A percentile compares a stretch with the other conserved stretches of the same genome.
phyloP scores from a whole-genome alignment of 2,888 invertebrate genomes.

The Machimus atricapillus region DNA sequence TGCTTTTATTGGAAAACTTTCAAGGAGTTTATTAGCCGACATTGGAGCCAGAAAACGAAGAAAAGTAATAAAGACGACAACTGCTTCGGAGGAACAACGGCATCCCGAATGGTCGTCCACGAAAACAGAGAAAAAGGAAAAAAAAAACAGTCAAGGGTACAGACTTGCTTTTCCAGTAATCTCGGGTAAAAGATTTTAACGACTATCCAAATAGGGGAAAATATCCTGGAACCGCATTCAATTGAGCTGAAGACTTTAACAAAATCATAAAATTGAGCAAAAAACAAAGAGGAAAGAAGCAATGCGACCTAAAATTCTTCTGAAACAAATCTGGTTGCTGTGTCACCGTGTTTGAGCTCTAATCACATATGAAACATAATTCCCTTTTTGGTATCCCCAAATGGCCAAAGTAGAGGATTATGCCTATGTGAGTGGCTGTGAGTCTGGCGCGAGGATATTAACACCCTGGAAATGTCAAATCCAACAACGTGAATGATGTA shows the following conservation, averaged over 20 bases:
- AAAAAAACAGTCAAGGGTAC: background rate
- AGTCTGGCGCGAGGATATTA: conserved; percentile 31
- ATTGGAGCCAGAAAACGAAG: background rate
- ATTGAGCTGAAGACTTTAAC: conserved; percentile 36
- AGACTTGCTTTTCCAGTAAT: background rate
- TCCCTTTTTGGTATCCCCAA: conserved; percentile 8
- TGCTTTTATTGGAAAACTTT: conserved; percentile 47
- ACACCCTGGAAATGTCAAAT: conserved; percentile 42
- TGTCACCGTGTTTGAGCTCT: background rate
- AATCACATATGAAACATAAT: conserved; percentile 45
- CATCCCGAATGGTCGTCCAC: background rate
- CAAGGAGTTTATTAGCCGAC: conserved; percentile 43
- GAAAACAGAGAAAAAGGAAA: background rate
- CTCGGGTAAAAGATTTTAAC: background rate
- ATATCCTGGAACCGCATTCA: background rate
- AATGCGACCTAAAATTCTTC: background rate
- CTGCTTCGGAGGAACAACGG: background rate
- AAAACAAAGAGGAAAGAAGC: background rate
- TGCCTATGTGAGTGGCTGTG: background rate
- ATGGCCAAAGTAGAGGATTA: background rate
- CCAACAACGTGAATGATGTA: conserved; percentile 42
- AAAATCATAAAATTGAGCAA: conserved; percentile 24
- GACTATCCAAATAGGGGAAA: background rate
- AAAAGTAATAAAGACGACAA: conserved; percentile 10
- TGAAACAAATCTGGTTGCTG: background rate